These are phyloP conservation scores for Poeciliopsis infans DNA, from an alignment of 2,797 vertebrate species.

Conservation along the genomic window DNA sequence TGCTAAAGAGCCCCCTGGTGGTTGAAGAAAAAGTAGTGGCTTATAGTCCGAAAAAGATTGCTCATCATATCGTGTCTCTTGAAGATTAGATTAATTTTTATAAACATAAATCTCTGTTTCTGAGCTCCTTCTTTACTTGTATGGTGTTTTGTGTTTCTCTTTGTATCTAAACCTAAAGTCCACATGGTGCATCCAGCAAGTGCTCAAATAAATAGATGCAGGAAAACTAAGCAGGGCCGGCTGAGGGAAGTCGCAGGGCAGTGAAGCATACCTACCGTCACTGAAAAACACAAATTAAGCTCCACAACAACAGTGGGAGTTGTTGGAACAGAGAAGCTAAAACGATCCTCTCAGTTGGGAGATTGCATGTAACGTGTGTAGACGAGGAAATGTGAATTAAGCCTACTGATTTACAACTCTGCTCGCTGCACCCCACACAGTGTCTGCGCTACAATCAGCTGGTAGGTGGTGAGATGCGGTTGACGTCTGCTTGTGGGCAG, in stretches of 20 bases:
- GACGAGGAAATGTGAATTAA: constrained; percentile 59
- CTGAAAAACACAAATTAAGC: constrained; percentile 19
- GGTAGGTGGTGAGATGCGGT: constrained; percentile 73
- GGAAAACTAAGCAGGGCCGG: neutral
- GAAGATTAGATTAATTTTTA: neutral
- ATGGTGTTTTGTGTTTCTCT: neutral
- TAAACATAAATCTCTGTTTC: neutral
- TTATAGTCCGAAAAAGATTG: neutral
- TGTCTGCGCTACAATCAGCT: constrained; percentile 75
- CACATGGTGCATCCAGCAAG: neutral
- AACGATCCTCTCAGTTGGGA: constrained; percentile 32
- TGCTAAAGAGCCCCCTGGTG: too few relatives aligned
- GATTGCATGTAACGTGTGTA: constrained; percentile 45
- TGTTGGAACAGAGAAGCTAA: constrained; percentile 14
- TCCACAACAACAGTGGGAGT: constrained; percentile 19
- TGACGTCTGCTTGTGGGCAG: constrained; percentile 76
- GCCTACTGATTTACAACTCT: constrained; percentile 45
- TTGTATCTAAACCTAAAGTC: neutral
- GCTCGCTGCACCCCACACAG: constrained; percentile 69
- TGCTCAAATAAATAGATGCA: neutral
- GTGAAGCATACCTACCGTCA: neutral
- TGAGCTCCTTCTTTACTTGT: neutral
- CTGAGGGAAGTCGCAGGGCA: neutral
- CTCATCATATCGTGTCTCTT: neutral
- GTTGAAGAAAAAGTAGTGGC: too few relatives aligned